Evolutionary conservation across 2,888 invertebrate species (phyloP), one percentile per base, ranked within the genome.

Genomic region (Callyntrura sp.): DNA sequence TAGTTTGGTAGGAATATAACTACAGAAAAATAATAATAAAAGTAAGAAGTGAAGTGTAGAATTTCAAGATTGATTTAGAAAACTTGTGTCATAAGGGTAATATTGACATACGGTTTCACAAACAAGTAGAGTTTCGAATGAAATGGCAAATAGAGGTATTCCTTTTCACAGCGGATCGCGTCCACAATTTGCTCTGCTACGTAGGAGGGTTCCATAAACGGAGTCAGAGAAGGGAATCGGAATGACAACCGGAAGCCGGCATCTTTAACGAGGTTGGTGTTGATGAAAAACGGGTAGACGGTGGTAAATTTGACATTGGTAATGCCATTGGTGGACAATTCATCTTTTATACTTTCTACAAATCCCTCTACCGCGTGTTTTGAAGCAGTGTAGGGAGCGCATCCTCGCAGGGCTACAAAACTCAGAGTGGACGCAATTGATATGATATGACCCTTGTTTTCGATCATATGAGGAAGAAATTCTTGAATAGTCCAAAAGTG

Each of bases 401-500:
- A 62, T 6, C 86, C 86, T 20, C 79, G 25, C n/a, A 86, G 68
- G 12, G 96, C 95, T 89, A 96, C 96, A 0, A 96, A 94, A 3
- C 96, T 96, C 87, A 96, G 96, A 0, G 96, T 96, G 12, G 96
- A 96, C 1, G 96, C 96, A 35, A 96, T 93, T 0, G 96, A 95
- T 3, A 96, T 95, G 70, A 96, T 95, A 91, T 96, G 96, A 8
- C 96, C 96, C 91, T 95, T 95, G 68, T 94, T 95, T 14, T 94
- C 94, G 93, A 96, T 95, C 96, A 96, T 96, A 0, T 78, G 4
- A 1, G 78, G 78, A 0, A 78, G 25, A n/a, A 78, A 78, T 83
- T 95, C 94, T 86, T 96, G 96, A 91, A 96, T 94, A 8, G 96
- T 94, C 96, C 96, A 96, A 94, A 96, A 96, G 92, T 96, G 96